phyloP scores from a whole-genome alignment of 1,140 invertebrate genomes.

The Stegodyphus dumicola region DNA sequence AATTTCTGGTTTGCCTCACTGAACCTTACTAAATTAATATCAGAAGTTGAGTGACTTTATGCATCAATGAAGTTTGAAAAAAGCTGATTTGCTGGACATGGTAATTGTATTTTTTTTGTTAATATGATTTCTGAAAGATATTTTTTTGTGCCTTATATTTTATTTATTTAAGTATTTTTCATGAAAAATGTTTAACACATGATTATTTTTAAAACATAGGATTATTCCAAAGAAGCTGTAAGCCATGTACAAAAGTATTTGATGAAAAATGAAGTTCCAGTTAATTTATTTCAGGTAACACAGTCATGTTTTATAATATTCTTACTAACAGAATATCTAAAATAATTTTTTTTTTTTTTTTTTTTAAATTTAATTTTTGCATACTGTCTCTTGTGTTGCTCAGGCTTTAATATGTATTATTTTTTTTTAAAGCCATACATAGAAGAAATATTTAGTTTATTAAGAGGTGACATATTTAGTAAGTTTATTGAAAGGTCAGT shows the following conservation, averaged over 20 bases:
- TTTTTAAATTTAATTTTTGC: too few species aligned
- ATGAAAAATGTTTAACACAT: neutral
- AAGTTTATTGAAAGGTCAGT: constrained; percentile 96
- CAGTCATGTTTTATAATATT: too few species aligned
- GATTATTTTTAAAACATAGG: constrained; percentile 72
- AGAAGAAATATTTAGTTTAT: constrained; percentile 97
- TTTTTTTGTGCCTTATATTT: neutral
- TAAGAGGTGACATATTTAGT: constrained; percentile 96
- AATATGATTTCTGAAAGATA: neutral
- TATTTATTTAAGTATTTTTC: neutral
- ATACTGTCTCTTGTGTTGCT: too few species aligned
- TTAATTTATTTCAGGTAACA: constrained; percentile 95
- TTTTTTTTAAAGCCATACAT: constrained; percentile 88
- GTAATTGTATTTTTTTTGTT: too few species aligned
- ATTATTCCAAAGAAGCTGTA: constrained; percentile 96
- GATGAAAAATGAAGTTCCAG: constrained; percentile 95
- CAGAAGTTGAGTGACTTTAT: too few species aligned
- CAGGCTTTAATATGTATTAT: neutral
- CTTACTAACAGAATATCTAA: too few species aligned
- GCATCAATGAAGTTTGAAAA: too few species aligned
- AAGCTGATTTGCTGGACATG: too few species aligned
- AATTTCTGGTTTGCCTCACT: too few species aligned
- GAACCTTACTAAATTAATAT: too few species aligned
- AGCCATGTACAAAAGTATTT: constrained; percentile 97
- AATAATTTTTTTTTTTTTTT: too few species aligned